Evolutionary conservation across 2,797 vertebrate species (phyloP), one percentile per base, ranked within the genome.

Genomic region (Erpetoichthys calabaricus): DNA sequence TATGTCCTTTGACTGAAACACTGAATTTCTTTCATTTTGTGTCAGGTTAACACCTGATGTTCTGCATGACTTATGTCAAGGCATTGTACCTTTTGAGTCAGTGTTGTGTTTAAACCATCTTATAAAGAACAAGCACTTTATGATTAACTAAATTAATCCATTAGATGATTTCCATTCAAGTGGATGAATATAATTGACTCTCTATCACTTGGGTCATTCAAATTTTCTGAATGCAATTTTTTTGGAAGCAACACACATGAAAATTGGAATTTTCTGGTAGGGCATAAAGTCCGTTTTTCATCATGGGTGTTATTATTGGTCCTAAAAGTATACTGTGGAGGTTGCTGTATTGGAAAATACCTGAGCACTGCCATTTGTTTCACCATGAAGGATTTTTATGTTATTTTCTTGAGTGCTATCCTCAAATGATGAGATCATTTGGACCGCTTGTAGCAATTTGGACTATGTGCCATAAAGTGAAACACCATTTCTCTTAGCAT

Each of bases 311-410:
- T 68, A 45, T 52, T 68, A 7, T 45, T 64, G 62, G 42, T 7
- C 44, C 42, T 67, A 2, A 65, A 66, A 59, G 56, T 50, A 58
- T 8, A 57, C 59, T 5, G 58, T 63, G 45, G 47, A 58, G 0
- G 62, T 66, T 62, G 53, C 65, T 69, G 55, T 55, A 59, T 55
- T 57, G 8, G 4, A 64, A 50, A 62, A 68, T 68, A n/a, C 63
- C 56, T 3, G 53, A 65, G 44, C 63, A 70, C n/a, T 8, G 9
- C 9, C 46, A 57, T 43, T 58, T 46, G 0, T 70, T 65, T 10
- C 61, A 59, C 3, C 10, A 63, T 25, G 4, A 43, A 50, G 42
- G 3, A 3, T 56, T 63, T n/a, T 53, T 47, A 47, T 57, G 66
- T 6, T 50, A 65, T 57, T 68, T 55, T 60, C 44, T 66, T 8